Base-by-base conservation (phyloP, 2,888 invertebrate genomes). In the Eulithis prunata region DNA sequence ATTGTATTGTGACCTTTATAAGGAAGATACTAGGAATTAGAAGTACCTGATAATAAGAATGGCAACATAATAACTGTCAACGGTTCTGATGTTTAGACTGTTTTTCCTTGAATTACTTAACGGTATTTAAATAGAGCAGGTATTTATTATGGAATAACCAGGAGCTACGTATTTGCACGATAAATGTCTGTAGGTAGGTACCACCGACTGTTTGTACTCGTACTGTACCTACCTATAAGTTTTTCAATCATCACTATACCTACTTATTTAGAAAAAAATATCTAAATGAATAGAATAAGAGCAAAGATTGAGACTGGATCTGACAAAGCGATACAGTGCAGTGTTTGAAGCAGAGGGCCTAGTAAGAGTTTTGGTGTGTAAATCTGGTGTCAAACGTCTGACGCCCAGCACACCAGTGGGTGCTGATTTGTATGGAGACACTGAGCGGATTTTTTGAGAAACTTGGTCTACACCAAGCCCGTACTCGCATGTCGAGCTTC, bases 41-140 rank as follows among this genome's bases (percentile, higher is more conserved):
- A 2, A 12, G 47, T 47, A 21, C 21, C 21, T 21, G 14, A 14
- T 47, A 14, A 14, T 14, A 47, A 8, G 47, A 14, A 47, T 36
- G 38, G 32, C 10, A 57, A 62, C 62, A n/a, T 66, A 32, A n/a
- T 52, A 58, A 55, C 61, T 58, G 61, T 62, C 36, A 60, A 62
- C 55, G 49, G 32, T 54, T 47, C 6, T 0, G 1, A 21, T 21
- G 14, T 47, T 57, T 11, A 47, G n/a, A 38, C 11, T 21, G 58
- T 32, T 45, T 66, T 69, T 66, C 69, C 63, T 66, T 60, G 66
- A 69, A 63, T 57, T 63, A 58, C 8, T 0, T 32, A 32, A 47
- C 55, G 43, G 32, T 46, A 36, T 14, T 36, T 53, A 63, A 45
- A 45, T 41, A 32, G 8, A 13, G 13, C 7, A 28, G 10, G 45